A percentile compares a stretch with the other conserved stretches of the same genome.
Conservation (phyloP, 23 tunicate species). For the Trididemnum clinides region DNA sequence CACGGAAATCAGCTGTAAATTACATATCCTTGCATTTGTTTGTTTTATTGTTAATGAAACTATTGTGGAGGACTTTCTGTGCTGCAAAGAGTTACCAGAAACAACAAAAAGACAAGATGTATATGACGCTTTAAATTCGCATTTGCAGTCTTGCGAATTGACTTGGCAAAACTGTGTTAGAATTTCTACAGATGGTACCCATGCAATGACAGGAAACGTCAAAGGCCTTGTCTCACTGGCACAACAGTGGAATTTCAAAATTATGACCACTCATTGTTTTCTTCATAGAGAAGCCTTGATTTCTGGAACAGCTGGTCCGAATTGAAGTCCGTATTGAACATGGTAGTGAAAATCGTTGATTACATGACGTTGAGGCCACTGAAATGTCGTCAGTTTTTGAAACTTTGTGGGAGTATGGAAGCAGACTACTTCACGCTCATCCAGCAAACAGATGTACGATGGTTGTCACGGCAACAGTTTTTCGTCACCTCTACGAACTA, state of each 20-base stretch:
- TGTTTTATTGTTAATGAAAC: no score
- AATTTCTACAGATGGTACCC: background rate
- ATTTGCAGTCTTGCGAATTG: background rate
- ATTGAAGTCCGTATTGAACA: no score
- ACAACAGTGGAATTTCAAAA: background rate
- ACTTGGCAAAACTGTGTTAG: background rate
- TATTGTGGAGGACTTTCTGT: no score
- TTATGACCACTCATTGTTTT: background rate
- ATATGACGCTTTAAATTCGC: background rate
- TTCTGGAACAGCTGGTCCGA: background rate
- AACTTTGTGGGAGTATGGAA: background rate
- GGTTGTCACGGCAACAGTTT: no score
- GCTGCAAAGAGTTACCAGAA: no score
- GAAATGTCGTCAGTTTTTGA: no score
- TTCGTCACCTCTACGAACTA: no score
- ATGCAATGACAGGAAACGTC: background rate
- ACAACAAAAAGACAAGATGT: no score
- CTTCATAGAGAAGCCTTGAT: background rate
- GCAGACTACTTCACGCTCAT: no score
- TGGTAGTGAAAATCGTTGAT: no score
- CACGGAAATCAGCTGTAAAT: background rate
- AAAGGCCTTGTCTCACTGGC: background rate
- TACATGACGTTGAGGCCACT: background rate
- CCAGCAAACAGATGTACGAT: no score
- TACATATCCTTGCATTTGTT: no score